Base-by-base conservation (phyloP, 2,888 invertebrate genomes). In the Leucozona laternaria region DNA sequence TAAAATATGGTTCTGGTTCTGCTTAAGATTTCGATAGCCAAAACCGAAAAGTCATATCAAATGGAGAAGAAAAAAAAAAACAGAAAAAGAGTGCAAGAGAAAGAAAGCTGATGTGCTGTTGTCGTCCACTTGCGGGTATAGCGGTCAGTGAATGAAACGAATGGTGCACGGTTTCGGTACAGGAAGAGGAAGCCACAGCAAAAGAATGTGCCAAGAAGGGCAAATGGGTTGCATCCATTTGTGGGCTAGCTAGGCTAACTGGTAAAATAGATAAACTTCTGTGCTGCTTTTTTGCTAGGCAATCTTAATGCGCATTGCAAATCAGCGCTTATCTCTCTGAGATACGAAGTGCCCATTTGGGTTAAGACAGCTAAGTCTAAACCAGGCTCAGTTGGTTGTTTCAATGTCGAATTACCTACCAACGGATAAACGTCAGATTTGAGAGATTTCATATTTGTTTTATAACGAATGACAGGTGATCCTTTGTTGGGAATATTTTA, bases 21-120 rank as follows among this genome's bases (percentile, higher is more conserved):
- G 78, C 68, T 20, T 45, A 55, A 86, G 86, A 86, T 86, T 79
- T 82, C 81, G 86, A 86, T 86, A 86, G 78, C 86, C 86, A 82
- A 86, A 86, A 82, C 70, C 22, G 70, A 68, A 78, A 64, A 73
- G 58, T 62, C 60, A 80, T 77, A 64, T 58, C 31, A 53, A 60
- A 60, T 60, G 37, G 0, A 10, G 5, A 15, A n/a, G 2, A 15
- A 60, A 37, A 20, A 22, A 20, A 15, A 4, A 53, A 17, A 68
- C 1, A 45, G 0, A 15, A 4, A 34, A 7, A 64, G 31, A 48
- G 48, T 10, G 58, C n/a, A 17, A 7, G 60, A 15, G 15, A 34
- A 20, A 20, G 25, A 40, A 20, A 34, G 31, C 34, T 20, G 0
- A 2, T 20, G 0, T n/a, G 15, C 17, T 60, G 50, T 40, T 34